Percentiles rank a stretch among this genome's conserved stretches.
Evolutionary conservation across 2,888 invertebrate species (phyloP).

Genomic region (Mythimna pallens): DNA sequence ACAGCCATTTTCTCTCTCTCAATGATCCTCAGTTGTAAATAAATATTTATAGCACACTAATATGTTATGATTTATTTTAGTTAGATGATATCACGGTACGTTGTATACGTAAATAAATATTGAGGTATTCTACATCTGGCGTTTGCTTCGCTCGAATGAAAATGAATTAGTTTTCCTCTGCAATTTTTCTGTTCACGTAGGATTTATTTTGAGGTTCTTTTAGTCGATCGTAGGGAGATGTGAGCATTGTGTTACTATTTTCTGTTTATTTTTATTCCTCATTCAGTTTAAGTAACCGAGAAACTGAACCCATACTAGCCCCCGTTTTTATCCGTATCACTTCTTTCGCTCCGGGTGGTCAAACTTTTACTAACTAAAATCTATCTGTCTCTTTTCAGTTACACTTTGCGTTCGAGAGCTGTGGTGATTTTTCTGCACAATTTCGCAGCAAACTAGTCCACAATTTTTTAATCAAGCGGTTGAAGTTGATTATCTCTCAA

Average conservation of each 20-base stretch:
- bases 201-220: neutral
- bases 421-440: too few relatives aligned
- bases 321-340: too few relatives aligned
- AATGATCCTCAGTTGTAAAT: conserved; percentile 26
- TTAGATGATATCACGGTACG: conserved; percentile 15
- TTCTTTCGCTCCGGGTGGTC: too few relatives aligned
- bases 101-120: conserved; percentile 22
- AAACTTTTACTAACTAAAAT: too few relatives aligned
- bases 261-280: neutral
- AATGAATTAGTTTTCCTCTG: neutral
- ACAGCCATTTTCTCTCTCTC: conserved; percentile 21
- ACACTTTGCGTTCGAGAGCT: too few relatives aligned
- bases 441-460: too few relatives aligned
- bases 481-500: too few relatives aligned
- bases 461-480: too few relatives aligned
- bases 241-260: neutral
- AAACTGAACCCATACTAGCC: neutral
- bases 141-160: neutral
- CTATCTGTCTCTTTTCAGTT: too few relatives aligned
- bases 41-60: conserved; percentile 23
- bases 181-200: neutral
- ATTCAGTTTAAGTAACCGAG: neutral
- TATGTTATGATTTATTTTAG: conserved; percentile 37
- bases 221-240: neutral
- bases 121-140: conserved; percentile 18